Evolutionary conservation across 2,888 invertebrate genomes (phyloP).

Genomic region (Ashinkailepas kermadecensis): DNA sequence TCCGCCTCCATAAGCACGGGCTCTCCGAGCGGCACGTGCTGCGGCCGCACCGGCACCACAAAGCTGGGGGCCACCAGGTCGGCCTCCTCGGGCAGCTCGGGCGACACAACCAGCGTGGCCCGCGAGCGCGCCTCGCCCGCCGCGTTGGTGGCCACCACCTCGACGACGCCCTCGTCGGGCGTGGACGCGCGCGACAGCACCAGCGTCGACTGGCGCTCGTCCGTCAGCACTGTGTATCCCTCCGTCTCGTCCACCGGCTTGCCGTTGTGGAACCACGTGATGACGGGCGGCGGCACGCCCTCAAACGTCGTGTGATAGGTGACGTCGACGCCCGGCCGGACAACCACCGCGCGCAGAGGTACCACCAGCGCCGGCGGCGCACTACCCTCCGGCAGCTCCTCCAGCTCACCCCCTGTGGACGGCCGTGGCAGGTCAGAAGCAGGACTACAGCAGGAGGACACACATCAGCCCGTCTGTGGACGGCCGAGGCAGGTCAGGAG

Average conservation of each 20-base stretch:
- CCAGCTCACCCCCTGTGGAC: constrained; percentile 30
- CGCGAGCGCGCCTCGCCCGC: constrained; percentile 70
- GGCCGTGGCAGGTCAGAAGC: no score
- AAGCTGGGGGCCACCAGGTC: constrained; percentile 63
- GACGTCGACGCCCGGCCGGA: constrained; percentile 60
- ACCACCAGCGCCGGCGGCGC: constrained; percentile 59
- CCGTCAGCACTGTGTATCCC: neutral
- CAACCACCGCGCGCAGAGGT: constrained; percentile 66
- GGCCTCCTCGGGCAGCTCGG: constrained; percentile 42
- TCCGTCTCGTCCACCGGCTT: constrained; percentile 33
- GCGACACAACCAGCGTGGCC: constrained; percentile 68
- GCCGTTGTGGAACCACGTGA: constrained; percentile 42
- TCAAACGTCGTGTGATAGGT: constrained; percentile 63
- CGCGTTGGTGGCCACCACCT: constrained; percentile 69
- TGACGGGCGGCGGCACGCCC: constrained; percentile 42
- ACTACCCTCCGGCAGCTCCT: constrained; percentile 31
- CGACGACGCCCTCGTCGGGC: constrained; percentile 65
- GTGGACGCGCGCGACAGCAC: constrained; percentile 1
- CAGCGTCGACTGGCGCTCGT: neutral
- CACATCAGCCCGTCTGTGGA: constrained; percentile 14
- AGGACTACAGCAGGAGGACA: no score
- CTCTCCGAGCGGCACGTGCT: constrained; percentile 61
- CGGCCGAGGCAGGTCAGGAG: no score
- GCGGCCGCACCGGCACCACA: constrained; percentile 60
- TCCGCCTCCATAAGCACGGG: constrained; percentile 68